Conservation (phyloP, 2,888 invertebrate genomes). For the Drosophila quinaria region DNA sequence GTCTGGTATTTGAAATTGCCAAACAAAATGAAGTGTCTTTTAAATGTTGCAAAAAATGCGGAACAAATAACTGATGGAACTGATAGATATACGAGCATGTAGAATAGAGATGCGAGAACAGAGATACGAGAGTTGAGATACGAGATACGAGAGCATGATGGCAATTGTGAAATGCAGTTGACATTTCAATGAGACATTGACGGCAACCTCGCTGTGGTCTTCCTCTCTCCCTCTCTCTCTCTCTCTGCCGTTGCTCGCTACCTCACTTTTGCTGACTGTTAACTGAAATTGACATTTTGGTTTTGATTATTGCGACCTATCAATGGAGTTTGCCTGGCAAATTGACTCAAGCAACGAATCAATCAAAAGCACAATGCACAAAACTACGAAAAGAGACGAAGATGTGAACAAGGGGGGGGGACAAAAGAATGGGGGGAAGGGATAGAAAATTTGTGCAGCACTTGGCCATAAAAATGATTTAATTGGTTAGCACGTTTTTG, state of each 20-base stretch:
- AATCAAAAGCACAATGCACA: conserved; percentile 51
- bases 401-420: not conserved
- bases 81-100: conserved; percentile 13
- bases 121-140: conserved; percentile 3
- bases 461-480: conserved; percentile 77
- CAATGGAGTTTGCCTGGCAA: conserved; percentile 20
- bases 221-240: not conserved
- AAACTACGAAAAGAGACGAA: not conserved
- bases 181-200: conserved; percentile 65
- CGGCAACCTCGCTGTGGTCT: conserved; percentile 8
- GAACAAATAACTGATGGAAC: conserved; percentile 18
- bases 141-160: conserved; percentile 11
- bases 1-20: not conserved
- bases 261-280: conserved; percentile 12
- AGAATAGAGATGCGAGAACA: conserved; percentile 2
- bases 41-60: conserved; percentile 8
- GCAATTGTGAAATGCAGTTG: conserved; percentile 69
- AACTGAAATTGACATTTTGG: conserved; percentile 68
- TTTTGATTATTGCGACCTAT: conserved; percentile 56
- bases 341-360: conserved; percentile 43
- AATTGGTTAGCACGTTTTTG: conserved; percentile 63
- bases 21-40: not conserved
- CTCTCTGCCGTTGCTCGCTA: not conserved
- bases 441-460: conserved; percentile 52
- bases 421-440: not conserved